phyloP scores from a whole-genome alignment of 2,888 invertebrate species.

The Troides helena region DNA sequence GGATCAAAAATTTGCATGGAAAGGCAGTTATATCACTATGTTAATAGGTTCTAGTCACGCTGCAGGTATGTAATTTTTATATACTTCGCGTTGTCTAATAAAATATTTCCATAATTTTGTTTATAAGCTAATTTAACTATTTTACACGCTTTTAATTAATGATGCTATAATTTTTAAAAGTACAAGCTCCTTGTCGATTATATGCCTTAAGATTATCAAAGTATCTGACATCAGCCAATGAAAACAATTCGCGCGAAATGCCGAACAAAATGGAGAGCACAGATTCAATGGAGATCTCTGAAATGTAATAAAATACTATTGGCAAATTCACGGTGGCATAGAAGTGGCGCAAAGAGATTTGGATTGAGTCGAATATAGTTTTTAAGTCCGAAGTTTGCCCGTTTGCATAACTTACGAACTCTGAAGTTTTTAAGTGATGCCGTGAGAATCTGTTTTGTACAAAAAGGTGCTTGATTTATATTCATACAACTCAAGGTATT shows the following conservation, averaged over 20 bases:
- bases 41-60: neutral
- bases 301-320: slow-evolving; percentile 27
- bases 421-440: slow-evolving; percentile 61
- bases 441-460: slow-evolving; percentile 49
- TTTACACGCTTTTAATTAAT: neutral
- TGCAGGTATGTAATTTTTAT: neutral
- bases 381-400: slow-evolving; percentile 68
- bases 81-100: neutral
- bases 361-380: slow-evolving; percentile 63
- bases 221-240: neutral
- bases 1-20: neutral
- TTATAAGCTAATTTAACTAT: neutral
- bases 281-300: slow-evolving; percentile 13
- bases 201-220: neutral
- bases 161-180: neutral
- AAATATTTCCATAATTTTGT: neutral
- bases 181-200: neutral
- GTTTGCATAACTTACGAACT: slow-evolving; percentile 71
- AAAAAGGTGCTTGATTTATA: slow-evolving; percentile 25
- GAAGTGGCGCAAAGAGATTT: slow-evolving; percentile 70
- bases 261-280: slow-evolving; percentile 1
- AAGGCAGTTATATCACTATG: neutral
- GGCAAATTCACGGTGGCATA: slow-evolving; percentile 46
- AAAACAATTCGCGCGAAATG: neutral
- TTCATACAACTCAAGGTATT: slow-evolving; percentile 28